Evolutionary conservation across 2,797 vertebrate species (phyloP), one percentile per base, ranked within the genome.

Genomic region (Platyrinchus mystaceus): DNA sequence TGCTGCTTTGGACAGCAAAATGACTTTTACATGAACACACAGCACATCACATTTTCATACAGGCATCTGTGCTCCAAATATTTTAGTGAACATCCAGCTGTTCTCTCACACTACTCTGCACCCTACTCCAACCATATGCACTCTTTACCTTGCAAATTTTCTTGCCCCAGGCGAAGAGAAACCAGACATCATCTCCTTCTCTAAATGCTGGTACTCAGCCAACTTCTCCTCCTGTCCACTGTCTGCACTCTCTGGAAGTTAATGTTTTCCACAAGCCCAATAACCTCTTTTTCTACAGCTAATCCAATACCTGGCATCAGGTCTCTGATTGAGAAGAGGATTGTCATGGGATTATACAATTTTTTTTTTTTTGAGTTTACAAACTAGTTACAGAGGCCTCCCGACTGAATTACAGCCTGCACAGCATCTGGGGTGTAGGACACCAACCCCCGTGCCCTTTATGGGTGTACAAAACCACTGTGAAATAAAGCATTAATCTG

Each of bases 91-190:
- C 60, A 63, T 62, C 83, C 94, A 94, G 90, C 76, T 94, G 69
- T 68, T 70, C 86, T 63, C 83, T 69, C 44, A 28, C 28, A 19
- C 46, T 69, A 7, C 67, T 94, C 73, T 83, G 56, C 60, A 74
- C 80, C 37, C 59, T 53, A 10, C 62, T 74, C 30, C 62, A 75
- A 75, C 80, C 60, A 86, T 19, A 86, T 11, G 53, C 26, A 39
- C 80, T 41, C 53, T 78, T 84, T 81, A 82, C 74, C 84, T 90
- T 86, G 36, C 84, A 90, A 81, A 68, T 90, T 32, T 68, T 89
- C 67, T 37, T 87, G 86, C 74, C 69, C 77, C 36, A 30, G 37
- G 43, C 30, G 53, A 82, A 84, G 71, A 59, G 71, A 53, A 85
- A 89, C 7, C 82, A 93, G 89, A 37, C 71, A 74, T 82, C 67